Evolutionary conservation across 2,113 vertebrate species (phyloP), one percentile per base, ranked within the genome.

Genomic region (Silurus glanis): DNA sequence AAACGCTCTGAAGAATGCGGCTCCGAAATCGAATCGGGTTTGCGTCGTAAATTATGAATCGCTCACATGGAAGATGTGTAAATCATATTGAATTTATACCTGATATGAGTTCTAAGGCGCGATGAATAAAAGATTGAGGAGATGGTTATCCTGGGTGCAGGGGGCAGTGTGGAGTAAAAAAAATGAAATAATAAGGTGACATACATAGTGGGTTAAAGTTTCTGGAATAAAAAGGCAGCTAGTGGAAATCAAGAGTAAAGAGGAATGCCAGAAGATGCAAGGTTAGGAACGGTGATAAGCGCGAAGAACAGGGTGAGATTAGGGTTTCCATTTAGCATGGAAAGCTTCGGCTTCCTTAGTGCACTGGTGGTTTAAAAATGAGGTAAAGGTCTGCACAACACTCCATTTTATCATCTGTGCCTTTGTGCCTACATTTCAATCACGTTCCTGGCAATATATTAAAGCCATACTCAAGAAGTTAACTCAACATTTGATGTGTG

Each of bases 61-160:
- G 59, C 56, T 37, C 59, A 61, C 10, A 69, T 64, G 67, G 23
- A 80, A 67, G 66, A 28, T 78, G 82, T 80, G 79, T 56, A 87
- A 87, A 71, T 82, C 66, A 67, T 69, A 49, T 25, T 9, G 49
- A 85, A 87, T 82, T 49, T 28, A 79, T 78, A 84, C 84, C 83
- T 82, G 82, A 84, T 86, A 86, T 25, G 28, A 66, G 47, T 37
- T 69, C 58, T 25, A 53, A 86, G 56, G 28, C 14, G 71, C 62
- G 64, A 80, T 87, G 49, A 87, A 89, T 84, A 87, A 82, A 71
- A 87, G 64, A 87, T 80, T 16, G n/a, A 64, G 28, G 21, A 19
- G 19, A 53, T 19, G 58, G 61, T 37, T 66, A 82, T 78, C 62
- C 59, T 9, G 2, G 49, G 49, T 51, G 25, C 45, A 66, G 62